phyloP scores from a whole-genome alignment of 2,113 vertebrate genomes.

The Hipposideros armiger region DNA sequence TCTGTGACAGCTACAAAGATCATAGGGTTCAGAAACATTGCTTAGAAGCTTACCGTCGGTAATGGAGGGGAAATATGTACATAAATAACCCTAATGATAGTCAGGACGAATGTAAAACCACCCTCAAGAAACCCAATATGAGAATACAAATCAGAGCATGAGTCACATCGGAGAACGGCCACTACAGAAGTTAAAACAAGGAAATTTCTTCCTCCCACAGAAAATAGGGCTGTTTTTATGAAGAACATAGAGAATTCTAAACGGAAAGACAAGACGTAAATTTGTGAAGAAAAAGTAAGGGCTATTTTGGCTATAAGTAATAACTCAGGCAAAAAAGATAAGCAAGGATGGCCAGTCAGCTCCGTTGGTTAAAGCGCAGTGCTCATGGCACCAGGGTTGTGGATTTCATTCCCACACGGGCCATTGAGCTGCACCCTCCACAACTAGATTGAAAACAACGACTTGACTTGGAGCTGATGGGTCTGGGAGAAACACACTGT shows the following conservation, averaged over 20 bases:
- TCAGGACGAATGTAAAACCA: not conserved
- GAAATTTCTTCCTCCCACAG: not conserved
- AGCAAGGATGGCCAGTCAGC: not conserved
- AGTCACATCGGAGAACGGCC: not conserved
- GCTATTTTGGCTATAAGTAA: not conserved
- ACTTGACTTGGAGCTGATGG: no score
- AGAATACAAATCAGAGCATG: not conserved
- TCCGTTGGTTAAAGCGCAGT: no score
- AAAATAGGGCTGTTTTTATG: not conserved
- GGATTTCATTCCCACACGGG: no score
- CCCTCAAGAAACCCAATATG: not conserved
- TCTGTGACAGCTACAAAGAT: not conserved
- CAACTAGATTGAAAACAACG: no score
- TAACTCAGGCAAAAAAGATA: not conserved
- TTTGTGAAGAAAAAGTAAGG: not conserved
- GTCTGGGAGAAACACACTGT: no score
- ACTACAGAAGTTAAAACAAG: not conserved
- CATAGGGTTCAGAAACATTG: not conserved
- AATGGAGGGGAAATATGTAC: not conserved
- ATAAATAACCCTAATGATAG: not conserved
- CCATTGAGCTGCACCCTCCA: no score
- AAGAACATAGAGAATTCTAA: not conserved
- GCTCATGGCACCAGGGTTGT: no score
- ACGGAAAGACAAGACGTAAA: not conserved
- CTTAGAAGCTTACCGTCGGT: not conserved